A percentile compares a stretch with the other conserved stretches of the same genome.
Evolutionary conservation across 2,797 vertebrate species (phyloP).

Genomic region (Myotis findleyi): DNA sequence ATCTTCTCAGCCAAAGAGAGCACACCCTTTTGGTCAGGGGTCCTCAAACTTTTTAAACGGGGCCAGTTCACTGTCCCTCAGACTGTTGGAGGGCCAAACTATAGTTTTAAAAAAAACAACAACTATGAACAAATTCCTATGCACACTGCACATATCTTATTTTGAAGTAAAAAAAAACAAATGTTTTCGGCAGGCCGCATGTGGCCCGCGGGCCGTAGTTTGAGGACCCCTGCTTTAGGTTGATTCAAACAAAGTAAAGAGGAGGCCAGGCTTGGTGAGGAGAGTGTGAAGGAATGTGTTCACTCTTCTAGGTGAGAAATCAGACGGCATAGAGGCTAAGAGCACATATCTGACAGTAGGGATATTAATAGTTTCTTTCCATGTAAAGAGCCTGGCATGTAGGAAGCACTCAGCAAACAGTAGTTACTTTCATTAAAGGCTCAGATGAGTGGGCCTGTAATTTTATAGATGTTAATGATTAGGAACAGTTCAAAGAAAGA

Average conservation of each 20-base stretch:
- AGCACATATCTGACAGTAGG: constrained; percentile 5
- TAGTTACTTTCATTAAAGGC: constrained; percentile 54
- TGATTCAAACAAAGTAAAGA: not conserved
- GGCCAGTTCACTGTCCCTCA: too few relatives aligned
- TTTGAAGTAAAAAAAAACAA: too few relatives aligned
- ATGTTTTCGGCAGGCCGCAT: too few relatives aligned
- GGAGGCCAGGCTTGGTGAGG: constrained; percentile 29
- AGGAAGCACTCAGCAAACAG: constrained; percentile 42
- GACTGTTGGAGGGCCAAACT: too few relatives aligned
- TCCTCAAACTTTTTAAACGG: too few relatives aligned
- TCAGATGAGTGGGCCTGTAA: not conserved
- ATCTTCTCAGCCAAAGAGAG: not conserved
- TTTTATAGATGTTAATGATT: constrained; percentile 48
- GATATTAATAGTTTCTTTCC: constrained; percentile 19
- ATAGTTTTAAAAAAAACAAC: too few relatives aligned
- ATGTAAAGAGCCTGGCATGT: not conserved
- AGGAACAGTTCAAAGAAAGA: constrained; percentile 55
- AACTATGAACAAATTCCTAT: too few relatives aligned
- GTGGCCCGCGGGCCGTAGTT: too few relatives aligned
- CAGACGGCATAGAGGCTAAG: not conserved
- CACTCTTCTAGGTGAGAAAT: not conserved
- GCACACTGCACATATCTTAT: too few relatives aligned
- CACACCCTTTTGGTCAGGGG: too few relatives aligned
- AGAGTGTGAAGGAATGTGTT: not conserved
- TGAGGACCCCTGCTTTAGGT: too few relatives aligned